A percentile compares a stretch with the other conserved stretches of the same genome.
Evolutionary conservation across 2,113 vertebrate genomes (phyloP).

Genomic region (Dunckerocampus dactyliophorus): DNA sequence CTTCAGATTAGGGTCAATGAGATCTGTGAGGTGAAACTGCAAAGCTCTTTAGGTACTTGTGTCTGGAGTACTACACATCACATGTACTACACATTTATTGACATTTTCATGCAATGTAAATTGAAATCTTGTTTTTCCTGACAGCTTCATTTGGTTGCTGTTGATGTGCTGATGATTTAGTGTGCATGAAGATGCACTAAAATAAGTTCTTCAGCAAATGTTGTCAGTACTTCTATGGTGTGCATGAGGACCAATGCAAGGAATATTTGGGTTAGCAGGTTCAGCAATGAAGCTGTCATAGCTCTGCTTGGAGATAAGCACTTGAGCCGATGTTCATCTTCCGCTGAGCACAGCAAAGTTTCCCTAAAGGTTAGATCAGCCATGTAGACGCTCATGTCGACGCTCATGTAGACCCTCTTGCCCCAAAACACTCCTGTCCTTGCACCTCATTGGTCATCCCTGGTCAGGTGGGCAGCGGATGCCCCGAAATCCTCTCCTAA

Average conservation of each 20-base stretch:
- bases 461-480: slow-evolving; percentile 62
- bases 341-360: slow-evolving; percentile 81
- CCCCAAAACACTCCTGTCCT: slow-evolving; percentile 74
- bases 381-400: slow-evolving; percentile 30
- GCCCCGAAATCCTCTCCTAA: slow-evolving; percentile 75
- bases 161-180: too few species aligned
- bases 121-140: too few species aligned
- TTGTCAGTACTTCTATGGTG: too few species aligned
- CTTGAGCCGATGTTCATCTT: slow-evolving; percentile 72
- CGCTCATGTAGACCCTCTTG: slow-evolving; percentile 51
- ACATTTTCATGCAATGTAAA: too few species aligned
- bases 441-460: slow-evolving; percentile 74
- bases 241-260: too few species aligned
- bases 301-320: slow-evolving; percentile 59
- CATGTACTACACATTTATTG: background rate
- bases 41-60: slow-evolving; percentile 68
- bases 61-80: slow-evolving; percentile 5
- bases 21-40: slow-evolving; percentile 65
- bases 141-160: too few species aligned
- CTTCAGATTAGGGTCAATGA: slow-evolving; percentile 74
- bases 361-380: slow-evolving; percentile 62
- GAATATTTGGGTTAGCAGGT: too few species aligned
- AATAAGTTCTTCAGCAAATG: too few species aligned
- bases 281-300: too few species aligned
- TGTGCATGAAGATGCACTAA: too few species aligned